These are phyloP conservation scores for Perccottus glenii DNA, from an alignment of 2,113 vertebrate genomes.

Conservation along the genomic window DNA sequence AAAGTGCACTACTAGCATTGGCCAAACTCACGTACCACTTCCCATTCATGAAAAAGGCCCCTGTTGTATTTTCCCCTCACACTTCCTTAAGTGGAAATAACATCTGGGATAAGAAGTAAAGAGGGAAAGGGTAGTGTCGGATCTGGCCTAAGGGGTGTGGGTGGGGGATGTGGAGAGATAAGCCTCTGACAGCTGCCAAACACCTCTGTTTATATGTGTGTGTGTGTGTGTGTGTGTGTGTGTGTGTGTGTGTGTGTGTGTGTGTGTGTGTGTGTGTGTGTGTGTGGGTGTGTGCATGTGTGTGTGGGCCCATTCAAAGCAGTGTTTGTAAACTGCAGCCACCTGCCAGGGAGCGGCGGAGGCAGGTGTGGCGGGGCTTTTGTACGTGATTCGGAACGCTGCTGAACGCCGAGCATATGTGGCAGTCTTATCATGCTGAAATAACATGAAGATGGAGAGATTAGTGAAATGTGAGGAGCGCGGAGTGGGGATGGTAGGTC, in stretches of 20 bases:
- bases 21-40: conserved; percentile 47
- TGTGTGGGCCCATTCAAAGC: conserved; percentile 37
- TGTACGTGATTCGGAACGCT: conserved; percentile 50
- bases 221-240: conserved; percentile 32
- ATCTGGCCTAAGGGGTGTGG: conserved; percentile 56
- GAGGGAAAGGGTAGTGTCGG: conserved; percentile 43
- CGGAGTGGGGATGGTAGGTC: conserved; percentile 5
- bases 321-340: conserved; percentile 61
- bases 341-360: conserved; percentile 53
- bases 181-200: conserved; percentile 78
- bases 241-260: conserved; percentile 43
- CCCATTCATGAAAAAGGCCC: conserved; percentile 39
- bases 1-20: conserved; percentile 42
- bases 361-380: conserved; percentile 65
- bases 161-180: conserved; percentile 67
- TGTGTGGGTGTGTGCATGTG: conserved; percentile 34
- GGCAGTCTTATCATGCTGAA: conserved; percentile 55
- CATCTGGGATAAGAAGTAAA: conserved; percentile 67
- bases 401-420: conserved; percentile 62
- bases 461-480: conserved; percentile 40
- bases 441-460: conserved; percentile 64
- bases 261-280: conserved; percentile 43
- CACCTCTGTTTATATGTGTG: conserved; percentile 61
- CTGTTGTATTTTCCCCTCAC: conserved; percentile 52
- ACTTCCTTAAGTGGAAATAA: conserved; percentile 72